Evolutionary conservation across 2,888 invertebrate species (phyloP).

Genomic region (Hirtodrosophila duncani): DNA sequence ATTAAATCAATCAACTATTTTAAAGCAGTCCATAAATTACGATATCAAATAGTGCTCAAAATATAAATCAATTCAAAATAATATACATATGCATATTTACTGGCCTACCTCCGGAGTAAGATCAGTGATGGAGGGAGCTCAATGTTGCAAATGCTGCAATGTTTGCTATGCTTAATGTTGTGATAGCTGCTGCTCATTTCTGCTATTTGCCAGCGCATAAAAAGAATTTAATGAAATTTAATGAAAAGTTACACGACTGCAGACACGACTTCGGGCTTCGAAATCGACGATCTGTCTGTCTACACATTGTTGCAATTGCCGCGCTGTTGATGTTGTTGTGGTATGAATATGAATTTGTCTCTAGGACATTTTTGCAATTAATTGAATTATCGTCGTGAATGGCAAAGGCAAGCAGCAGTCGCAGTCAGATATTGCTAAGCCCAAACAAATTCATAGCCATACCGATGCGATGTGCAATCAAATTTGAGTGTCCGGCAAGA

Average conservation of each 20-base stretch:
- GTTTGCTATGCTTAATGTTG: slow-evolving; percentile 23
- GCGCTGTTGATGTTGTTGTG: slow-evolving; percentile 3
- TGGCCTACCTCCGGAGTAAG: too few species aligned
- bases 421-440: too few species aligned
- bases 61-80: too few species aligned
- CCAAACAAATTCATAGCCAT: slow-evolving; percentile 18
- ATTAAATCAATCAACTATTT: too few species aligned
- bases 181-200: slow-evolving; percentile 7
- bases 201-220: slow-evolving; percentile 63
- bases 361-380: slow-evolving; percentile 73
- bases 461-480: slow-evolving; percentile 53
- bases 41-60: too few species aligned
- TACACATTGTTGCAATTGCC: slow-evolving; percentile 49
- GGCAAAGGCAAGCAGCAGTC: slow-evolving; percentile 53
- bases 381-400: slow-evolving; percentile 73
- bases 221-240: slow-evolving; percentile 73
- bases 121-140: slow-evolving; percentile 23
- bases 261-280: slow-evolving; percentile 43
- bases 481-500: slow-evolving; percentile 31
- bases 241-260: slow-evolving; percentile 69
- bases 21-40: too few species aligned
- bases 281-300: slow-evolving; percentile 34
- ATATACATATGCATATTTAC: too few species aligned
- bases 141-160: slow-evolving; percentile 38
- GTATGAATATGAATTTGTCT: slow-evolving; percentile 65